Evolutionary conservation across 2,888 invertebrate species (phyloP).

Genomic region (Apantesis nais): DNA sequence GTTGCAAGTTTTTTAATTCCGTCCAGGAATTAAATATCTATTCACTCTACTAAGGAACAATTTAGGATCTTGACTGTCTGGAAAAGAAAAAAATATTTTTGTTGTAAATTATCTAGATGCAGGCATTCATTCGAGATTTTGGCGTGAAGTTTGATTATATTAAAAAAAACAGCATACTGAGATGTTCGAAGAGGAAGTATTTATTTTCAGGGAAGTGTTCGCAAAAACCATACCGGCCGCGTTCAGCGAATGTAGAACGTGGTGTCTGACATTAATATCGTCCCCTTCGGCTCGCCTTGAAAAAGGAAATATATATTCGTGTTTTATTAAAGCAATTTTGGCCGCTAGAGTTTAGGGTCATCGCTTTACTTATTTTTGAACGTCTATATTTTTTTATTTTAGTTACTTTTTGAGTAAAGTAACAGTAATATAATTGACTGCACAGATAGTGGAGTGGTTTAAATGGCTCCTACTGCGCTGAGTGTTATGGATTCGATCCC

Average conservation of each 20-base stretch:
- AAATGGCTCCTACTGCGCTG: too few relatives aligned
- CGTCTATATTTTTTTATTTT: constrained; percentile 8
- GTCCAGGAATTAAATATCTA: neutral
- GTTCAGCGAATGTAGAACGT: constrained; percentile 34
- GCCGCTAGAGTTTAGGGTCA: constrained; percentile 52
- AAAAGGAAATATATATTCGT: constrained; percentile 69
- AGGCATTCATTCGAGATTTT: too few relatives aligned
- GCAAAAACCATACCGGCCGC: constrained; percentile 40
- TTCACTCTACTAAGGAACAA: neutral
- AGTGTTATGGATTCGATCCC: too few relatives aligned
- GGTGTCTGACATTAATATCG: constrained; percentile 58
- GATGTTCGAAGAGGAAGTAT: neutral
- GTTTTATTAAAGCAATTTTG: constrained; percentile 73
- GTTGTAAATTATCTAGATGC: too few relatives aligned
- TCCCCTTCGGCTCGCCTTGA: constrained; percentile 49
- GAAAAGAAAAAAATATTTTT: too few relatives aligned
- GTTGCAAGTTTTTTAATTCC: too few relatives aligned
- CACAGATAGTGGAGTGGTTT: too few relatives aligned
- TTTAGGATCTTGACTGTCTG: neutral
- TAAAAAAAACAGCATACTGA: neutral
- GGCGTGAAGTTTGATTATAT: neutral
- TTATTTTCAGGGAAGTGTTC: constrained; percentile 26
- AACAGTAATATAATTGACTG: too few relatives aligned
- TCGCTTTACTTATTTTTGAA: constrained; percentile 34
- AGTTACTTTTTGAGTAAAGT: neutral